Evolutionary conservation across 2,797 vertebrate species (phyloP), one percentile per base, ranked within the genome.

Genomic region (Lutjanus argentimaculatus): DNA sequence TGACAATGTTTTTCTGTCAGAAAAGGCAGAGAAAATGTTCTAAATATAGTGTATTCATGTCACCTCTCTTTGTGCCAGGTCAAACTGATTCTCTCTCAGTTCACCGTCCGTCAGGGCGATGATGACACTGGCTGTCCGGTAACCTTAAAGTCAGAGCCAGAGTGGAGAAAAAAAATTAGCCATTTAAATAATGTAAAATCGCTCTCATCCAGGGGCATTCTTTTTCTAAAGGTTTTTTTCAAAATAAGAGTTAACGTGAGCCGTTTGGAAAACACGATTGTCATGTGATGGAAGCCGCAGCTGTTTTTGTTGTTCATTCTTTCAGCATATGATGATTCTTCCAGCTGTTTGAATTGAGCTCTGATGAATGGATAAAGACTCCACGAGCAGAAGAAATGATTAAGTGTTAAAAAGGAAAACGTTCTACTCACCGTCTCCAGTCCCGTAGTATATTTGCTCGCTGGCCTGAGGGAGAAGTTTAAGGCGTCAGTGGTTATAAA

Each of bases 51-150:
- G 30, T 36, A 36, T 36, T 36, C 7, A 53, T 79, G 9, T 82
- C 52, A 72, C 67, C 97, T 99, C 98, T 93, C 96, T 96, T 86
- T 98, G 97, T 1, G 98, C 98, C 84, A 97, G 93, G 91, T 98
- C 98, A 77, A 99, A 99, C 13, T 98, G 95, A 67, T 97, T 97
- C 77, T 99, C 97, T 0, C 98, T 97, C 70, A 99, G 96, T 53
- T 99, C 98, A 2, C 99, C 99, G 1, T 99, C 99, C 0, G 99
- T 99, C 93, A 99, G 72, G 0, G 97, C 98, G 16, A 99, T 99
- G 94, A 99, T 99, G 75, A 99, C 98, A 14, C 99, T 99, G 11
- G 98, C 99, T 19, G 97, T 98, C 77, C 97, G 96, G 93, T 97
- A 98, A 79, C 97, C 99, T 99, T 90, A 59, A 42, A 63, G 17